Evolutionary conservation across 2,113 vertebrate genomes (phyloP).

Genomic region (Leucopsar rothschildi): DNA sequence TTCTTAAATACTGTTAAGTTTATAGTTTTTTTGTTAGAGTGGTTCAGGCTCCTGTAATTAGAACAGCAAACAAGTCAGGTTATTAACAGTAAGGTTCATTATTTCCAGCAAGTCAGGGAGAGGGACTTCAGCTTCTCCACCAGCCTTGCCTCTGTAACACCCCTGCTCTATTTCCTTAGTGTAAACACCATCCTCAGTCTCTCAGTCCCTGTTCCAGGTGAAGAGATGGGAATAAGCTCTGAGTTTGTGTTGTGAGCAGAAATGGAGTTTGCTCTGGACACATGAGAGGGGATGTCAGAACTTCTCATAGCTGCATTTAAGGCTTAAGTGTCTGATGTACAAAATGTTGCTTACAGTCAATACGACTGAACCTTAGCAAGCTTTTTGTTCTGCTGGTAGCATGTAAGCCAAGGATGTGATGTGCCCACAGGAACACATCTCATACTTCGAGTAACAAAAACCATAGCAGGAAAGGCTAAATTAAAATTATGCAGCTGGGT

Average conservation of each 20-base stretch:
- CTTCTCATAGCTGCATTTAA: not conserved
- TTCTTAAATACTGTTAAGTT: conserved; percentile 64
- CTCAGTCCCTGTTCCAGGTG: not conserved
- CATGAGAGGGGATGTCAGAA: not conserved
- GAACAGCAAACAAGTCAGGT: not conserved
- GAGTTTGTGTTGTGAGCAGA: not conserved
- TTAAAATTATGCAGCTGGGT: not conserved
- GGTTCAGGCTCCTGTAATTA: conserved; percentile 69
- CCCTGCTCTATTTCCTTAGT: not conserved
- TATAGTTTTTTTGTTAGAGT: conserved; percentile 25
- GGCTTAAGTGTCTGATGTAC: not conserved
- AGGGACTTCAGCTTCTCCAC: not conserved
- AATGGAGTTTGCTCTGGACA: not conserved
- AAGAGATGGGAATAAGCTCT: not conserved
- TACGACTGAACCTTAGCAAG: not conserved
- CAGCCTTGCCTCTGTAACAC: not conserved
- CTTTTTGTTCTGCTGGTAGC: not conserved
- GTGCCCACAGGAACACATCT: not conserved
- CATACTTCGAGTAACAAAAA: not conserved
- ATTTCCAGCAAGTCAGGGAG: not conserved
- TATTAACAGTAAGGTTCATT: not conserved
- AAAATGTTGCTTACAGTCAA: not conserved
- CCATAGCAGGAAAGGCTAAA: not conserved
- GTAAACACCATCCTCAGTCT: not conserved
- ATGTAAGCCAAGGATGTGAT: not conserved